Evolutionary conservation across 1,140 invertebrate species (phyloP).

Genomic region (Polypedilum pembai): DNA sequence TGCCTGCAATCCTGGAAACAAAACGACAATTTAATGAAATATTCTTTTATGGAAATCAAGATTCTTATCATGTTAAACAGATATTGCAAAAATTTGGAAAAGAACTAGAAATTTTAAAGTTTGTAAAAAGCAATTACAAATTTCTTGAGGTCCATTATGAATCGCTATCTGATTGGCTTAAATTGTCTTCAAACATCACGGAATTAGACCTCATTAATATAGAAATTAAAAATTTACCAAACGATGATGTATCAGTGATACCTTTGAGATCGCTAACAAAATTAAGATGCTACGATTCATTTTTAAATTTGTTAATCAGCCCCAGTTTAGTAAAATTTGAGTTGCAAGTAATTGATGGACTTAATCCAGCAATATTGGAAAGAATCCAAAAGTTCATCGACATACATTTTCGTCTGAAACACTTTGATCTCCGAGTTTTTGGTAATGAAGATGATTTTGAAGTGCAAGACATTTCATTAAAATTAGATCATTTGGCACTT

Average conservation of each 20-base stretch:
- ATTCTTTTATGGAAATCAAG: conserved; percentile 1
- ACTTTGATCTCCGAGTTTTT: background rate
- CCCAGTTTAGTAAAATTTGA: background rate
- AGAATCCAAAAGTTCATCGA: background rate
- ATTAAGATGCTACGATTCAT: no score
- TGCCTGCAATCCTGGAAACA: background rate
- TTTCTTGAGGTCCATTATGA: background rate
- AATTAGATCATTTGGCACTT: background rate
- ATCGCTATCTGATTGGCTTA: background rate
- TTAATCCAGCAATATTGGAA: background rate
- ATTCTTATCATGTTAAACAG: background rate
- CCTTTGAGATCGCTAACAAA: background rate
- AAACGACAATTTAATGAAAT: background rate
- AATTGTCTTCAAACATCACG: background rate
- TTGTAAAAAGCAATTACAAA: background rate
- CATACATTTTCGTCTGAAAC: background rate
- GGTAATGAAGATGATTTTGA: background rate
- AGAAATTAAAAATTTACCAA: background rate
- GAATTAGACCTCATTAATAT: background rate
- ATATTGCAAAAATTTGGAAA: background rate
- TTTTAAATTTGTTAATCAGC: no score
- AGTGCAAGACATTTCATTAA: background rate
- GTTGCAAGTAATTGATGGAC: background rate
- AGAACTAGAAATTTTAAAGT: background rate
- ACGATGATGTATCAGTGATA: background rate